phyloP scores from a whole-genome alignment of 2,888 invertebrate genomes.

The Chalcosyrphus nemorum region DNA sequence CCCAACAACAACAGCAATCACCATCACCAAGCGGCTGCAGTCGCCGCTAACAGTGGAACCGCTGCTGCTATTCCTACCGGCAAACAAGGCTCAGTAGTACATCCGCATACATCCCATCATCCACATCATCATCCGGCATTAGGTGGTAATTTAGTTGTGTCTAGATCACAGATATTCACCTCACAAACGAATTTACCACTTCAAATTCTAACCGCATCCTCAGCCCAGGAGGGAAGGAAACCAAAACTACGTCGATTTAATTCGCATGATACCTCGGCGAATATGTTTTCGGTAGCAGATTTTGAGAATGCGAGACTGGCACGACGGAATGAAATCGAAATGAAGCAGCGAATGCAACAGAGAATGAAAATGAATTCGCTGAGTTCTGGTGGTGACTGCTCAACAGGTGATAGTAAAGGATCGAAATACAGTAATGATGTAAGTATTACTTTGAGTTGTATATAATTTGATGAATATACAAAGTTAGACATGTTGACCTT shows the following conservation, averaged over 20 bases:
- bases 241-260: conserved; percentile 81
- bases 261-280: conserved; percentile 82
- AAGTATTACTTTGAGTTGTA: conserved; percentile 56
- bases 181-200: conserved; percentile 77
- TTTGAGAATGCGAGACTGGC: conserved; percentile 82
- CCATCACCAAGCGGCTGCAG: conserved; percentile 39
- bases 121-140: conserved; percentile 73
- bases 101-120: conserved; percentile 66
- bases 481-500: conserved; percentile 10
- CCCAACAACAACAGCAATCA: conserved; percentile 75
- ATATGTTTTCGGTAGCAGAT: conserved; percentile 82
- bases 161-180: conserved; percentile 75
- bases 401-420: conserved; percentile 81
- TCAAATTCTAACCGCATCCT: conserved; percentile 75
- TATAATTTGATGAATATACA: neutral
- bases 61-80: conserved; percentile 16
- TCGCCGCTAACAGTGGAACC: conserved; percentile 22
- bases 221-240: conserved; percentile 79
- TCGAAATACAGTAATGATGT: conserved; percentile 82
- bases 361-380: conserved; percentile 80
- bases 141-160: conserved; percentile 74
- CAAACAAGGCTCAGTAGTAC: conserved; percentile 52
- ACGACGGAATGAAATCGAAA: conserved; percentile 81
- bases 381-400: conserved; percentile 80
- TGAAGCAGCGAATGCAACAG: conserved; percentile 80